Evolutionary conservation across 2,113 vertebrate genomes (phyloP).

Genomic region (Furnarius figulus): DNA sequence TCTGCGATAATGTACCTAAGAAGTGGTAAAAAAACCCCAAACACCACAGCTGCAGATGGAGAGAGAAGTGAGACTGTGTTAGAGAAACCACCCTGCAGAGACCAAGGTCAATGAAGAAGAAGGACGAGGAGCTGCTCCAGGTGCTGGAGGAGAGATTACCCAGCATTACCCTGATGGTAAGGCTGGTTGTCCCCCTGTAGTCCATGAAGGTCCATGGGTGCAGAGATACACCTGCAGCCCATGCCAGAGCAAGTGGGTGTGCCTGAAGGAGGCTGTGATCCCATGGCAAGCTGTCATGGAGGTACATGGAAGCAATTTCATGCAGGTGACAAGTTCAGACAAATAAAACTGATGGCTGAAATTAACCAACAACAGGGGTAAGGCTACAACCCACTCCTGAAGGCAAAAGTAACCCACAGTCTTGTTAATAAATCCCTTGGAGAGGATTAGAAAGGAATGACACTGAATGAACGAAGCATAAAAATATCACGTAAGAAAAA

Average conservation of each 20-base stretch:
- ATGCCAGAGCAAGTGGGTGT: not conserved
- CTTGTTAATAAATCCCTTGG: not conserved
- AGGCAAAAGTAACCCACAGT: not conserved
- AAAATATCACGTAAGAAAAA: no score
- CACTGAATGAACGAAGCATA: not conserved
- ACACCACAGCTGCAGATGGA: not conserved
- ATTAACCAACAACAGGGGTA: not conserved
- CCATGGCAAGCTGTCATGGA: not conserved
- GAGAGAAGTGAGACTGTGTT: not conserved
- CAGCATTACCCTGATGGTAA: no score
- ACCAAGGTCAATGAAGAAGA: not conserved
- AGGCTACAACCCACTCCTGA: not conserved
- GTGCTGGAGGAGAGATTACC: not conserved
- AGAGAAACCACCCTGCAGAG: not conserved
- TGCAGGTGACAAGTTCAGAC: not conserved
- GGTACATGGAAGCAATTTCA: not conserved
- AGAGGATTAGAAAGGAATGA: not conserved
- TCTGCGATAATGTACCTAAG: not conserved
- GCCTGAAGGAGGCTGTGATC: not conserved
- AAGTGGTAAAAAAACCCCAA: not conserved
- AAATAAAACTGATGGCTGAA: not conserved
- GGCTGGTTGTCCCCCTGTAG: not conserved
- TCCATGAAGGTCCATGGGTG: fast-evolving
- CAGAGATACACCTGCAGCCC: not conserved
- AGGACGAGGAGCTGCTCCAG: fast-evolving